Evolutionary conservation across 2,888 invertebrate genomes (phyloP).

Genomic region (Drosophila barbarae): DNA sequence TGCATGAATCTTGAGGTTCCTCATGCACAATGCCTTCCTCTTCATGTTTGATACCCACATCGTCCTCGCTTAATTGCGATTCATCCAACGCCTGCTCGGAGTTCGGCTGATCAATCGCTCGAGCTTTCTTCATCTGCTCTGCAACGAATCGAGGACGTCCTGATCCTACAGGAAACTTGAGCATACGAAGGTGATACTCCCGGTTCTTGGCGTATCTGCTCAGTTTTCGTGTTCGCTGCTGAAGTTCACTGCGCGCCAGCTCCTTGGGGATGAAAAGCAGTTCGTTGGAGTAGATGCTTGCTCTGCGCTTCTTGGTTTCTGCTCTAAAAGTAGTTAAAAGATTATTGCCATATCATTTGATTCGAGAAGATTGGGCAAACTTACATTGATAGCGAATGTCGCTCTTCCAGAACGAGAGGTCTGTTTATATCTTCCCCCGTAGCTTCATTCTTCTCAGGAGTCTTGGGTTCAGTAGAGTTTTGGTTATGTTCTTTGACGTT

Average conservation of each 20-base stretch:
- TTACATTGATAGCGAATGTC: conserved; percentile 71
- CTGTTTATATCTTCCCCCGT: conserved; percentile 43
- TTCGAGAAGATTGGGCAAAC: neutral
- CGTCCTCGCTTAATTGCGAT: neutral
- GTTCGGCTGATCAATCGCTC: neutral
- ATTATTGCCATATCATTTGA: neutral
- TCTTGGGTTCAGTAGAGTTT: neutral
- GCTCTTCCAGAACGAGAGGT: conserved; percentile 59
- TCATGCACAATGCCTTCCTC: neutral
- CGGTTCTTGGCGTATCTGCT: conserved; percentile 21
- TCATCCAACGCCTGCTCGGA: neutral
- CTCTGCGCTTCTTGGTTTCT: conserved; percentile 66
- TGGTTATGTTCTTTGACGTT: neutral
- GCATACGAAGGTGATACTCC: conserved; percentile 46
- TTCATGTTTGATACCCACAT: conserved; percentile 34
- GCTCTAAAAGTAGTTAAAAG: conserved; percentile 44
- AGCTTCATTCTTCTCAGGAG: neutral
- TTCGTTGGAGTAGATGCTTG: conserved; percentile 52
- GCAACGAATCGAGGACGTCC: conserved; percentile 64
- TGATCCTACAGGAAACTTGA: conserved; percentile 58
- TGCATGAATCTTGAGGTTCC: neutral
- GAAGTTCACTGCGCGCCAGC: conserved; percentile 54
- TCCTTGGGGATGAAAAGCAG: conserved; percentile 64
- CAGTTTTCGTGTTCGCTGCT: conserved; percentile 13
- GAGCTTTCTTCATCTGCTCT: conserved; percentile 29